Percentiles rank a stretch among this genome's conserved stretches.
Conservation (phyloP, 2,888 invertebrate genomes). For the Bombyx huttoni region DNA sequence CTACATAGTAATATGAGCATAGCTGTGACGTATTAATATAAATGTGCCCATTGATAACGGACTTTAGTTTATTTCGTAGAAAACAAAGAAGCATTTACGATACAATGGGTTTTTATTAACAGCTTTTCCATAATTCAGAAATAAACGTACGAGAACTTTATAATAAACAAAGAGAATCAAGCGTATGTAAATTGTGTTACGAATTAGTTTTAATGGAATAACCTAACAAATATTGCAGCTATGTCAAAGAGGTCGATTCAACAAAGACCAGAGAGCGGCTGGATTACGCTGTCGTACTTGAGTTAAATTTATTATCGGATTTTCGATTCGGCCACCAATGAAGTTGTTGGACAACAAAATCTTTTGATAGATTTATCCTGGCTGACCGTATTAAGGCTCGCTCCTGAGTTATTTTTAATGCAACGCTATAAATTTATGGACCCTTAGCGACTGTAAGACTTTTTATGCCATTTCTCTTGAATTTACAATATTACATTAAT, state of each 20-base stretch:
- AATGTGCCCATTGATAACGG: not conserved
- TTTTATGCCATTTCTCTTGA: constrained; percentile 28
- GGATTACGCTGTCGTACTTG: constrained; percentile 71
- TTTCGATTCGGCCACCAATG: constrained; percentile 73
- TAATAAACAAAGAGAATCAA: not conserved
- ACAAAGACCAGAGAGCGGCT: constrained; percentile 66
- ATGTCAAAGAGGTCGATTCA: constrained; percentile 61
- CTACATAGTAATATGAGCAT: not conserved
- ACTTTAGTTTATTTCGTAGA: not conserved
- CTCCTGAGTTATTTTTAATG: constrained; percentile 63
- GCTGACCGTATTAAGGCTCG: constrained; percentile 65
- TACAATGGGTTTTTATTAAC: not conserved
- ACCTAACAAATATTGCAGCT: constrained; percentile 41
- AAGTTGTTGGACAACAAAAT: constrained; percentile 73
- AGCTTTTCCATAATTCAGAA: too few relatives aligned
- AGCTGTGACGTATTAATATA: not conserved
- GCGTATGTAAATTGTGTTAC: not conserved
- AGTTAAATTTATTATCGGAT: constrained; percentile 73
- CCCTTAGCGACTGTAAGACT: constrained; percentile 30
- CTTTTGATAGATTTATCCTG: constrained; percentile 73
- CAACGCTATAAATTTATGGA: constrained; percentile 55
- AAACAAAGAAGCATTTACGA: not conserved
- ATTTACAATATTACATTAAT: not conserved
- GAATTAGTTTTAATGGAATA: not conserved
- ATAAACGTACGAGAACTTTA: not conserved